These are phyloP conservation scores for Drosophila littoralis DNA, from an alignment of 1,140 invertebrate genomes.

Conservation along the genomic window DNA sequence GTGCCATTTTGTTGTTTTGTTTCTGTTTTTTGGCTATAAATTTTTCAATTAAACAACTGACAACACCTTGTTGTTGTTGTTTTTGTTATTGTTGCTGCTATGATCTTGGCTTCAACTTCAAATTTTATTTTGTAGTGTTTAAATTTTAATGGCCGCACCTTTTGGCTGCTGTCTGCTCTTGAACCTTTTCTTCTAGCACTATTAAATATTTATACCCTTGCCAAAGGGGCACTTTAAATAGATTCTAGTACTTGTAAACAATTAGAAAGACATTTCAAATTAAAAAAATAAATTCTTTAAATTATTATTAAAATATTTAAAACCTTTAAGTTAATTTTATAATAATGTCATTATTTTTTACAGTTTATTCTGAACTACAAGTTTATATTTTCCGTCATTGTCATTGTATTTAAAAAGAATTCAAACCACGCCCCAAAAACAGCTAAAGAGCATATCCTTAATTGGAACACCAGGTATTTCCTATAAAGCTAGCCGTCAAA, in stretches of 20 bases:
- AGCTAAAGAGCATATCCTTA: no score
- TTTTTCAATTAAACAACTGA: conserved; percentile 67
- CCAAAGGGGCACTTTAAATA: not conserved
- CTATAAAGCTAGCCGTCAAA: not conserved
- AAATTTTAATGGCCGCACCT: conserved; percentile 57
- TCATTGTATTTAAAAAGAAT: no score
- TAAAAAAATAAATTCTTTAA: no score
- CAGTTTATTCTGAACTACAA: no score
- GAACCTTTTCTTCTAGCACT: conserved; percentile 12
- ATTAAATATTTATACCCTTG: not conserved
- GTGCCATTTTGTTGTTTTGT: conserved; percentile 34
- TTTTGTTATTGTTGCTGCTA: conserved; percentile 2
- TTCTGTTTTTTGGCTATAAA: conserved; percentile 33
- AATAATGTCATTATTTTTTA: no score
- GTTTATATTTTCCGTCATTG: no score
- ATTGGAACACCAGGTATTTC: no score
- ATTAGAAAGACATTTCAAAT: no score
- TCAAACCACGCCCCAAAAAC: no score
- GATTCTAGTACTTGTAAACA: no score
- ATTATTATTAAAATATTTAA: no score
- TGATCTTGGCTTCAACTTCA: conserved; percentile 39
- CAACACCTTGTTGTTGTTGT: conserved; percentile 23
- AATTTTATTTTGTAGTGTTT: conserved; percentile 47
- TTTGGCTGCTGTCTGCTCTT: conserved; percentile 21
- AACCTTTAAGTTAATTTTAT: no score